phyloP scores from a whole-genome alignment of 2,113 vertebrate species.

The Gavia stellata region DNA sequence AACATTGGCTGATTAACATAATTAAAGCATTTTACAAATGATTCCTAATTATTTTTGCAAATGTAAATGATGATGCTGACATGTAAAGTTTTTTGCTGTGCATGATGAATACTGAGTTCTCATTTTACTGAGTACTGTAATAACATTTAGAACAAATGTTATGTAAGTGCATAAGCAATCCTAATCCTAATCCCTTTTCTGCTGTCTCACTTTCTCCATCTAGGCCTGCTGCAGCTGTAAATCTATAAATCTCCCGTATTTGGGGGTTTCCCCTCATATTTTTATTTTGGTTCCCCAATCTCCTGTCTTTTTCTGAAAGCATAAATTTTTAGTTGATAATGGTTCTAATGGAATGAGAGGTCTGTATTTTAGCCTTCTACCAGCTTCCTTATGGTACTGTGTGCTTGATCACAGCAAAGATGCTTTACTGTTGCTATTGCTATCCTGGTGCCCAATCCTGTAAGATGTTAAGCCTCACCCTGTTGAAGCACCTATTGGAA shows the following conservation, averaged over 20 bases:
- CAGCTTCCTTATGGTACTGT: neutral
- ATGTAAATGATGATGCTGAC: neutral
- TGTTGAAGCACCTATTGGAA: neutral
- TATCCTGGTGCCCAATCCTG: neutral
- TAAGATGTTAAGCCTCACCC: neutral
- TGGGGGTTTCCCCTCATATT: neutral
- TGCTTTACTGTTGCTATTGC: neutral
- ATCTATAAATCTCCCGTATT: conserved; percentile 48
- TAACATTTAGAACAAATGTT: conserved; percentile 38
- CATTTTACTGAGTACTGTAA: conserved; percentile 47
- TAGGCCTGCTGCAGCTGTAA: conserved; percentile 29
- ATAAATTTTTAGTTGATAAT: neutral
- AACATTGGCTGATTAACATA: conserved; percentile 29
- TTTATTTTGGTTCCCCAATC: neutral
- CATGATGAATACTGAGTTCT: neutral
- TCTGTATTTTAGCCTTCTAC: neutral
- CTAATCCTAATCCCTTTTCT: conserved; percentile 51
- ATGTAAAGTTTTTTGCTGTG: neutral
- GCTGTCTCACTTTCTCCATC: conserved; percentile 31
- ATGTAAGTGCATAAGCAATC: conserved; percentile 34
- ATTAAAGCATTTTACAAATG: conserved; percentile 23
- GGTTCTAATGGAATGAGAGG: neutral
- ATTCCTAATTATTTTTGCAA: conserved; percentile 23
- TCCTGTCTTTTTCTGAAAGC: neutral
- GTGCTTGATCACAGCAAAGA: neutral